phyloP scores from a whole-genome alignment of 2,797 vertebrate genomes.

The Anguilla pacifica region DNA sequence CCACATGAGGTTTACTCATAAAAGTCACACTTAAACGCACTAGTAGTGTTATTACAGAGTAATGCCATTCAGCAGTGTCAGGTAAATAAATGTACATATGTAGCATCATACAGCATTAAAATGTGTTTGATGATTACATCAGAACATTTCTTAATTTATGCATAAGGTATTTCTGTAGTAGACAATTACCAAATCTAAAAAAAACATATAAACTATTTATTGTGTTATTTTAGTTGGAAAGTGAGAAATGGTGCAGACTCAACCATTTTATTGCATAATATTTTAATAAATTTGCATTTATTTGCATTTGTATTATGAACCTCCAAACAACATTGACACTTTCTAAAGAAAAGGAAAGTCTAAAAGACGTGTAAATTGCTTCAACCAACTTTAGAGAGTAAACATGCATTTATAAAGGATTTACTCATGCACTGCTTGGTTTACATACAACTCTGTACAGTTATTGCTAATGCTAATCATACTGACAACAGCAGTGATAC shows the following conservation, averaged over 20 bases:
- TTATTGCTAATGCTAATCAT: not conserved
- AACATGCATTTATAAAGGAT: not conserved
- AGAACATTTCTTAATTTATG: not conserved
- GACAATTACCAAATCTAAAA: not conserved
- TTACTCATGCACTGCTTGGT: not conserved
- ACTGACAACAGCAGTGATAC: not conserved
- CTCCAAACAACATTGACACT: not conserved
- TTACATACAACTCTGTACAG: not conserved
- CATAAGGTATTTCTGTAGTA: not conserved
- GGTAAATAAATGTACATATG: not conserved
- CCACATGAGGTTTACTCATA: not conserved
- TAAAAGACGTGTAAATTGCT: not conserved
- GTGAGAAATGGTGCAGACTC: not conserved
- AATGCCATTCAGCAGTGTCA: not conserved
- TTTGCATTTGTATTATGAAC: constrained; percentile 1
- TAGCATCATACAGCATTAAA: not conserved
- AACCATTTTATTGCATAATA: not conserved
- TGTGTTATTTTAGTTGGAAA: not conserved
- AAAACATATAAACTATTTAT: not conserved
- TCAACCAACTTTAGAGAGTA: not conserved
- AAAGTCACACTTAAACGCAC: not conserved
- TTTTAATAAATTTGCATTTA: not conserved
- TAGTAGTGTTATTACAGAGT: not conserved
- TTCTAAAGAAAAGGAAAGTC: not conserved
- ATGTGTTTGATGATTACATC: not conserved